Base-by-base conservation (phyloP, 2,113 vertebrate species). In the Chaenocephalus aceratus region DNA sequence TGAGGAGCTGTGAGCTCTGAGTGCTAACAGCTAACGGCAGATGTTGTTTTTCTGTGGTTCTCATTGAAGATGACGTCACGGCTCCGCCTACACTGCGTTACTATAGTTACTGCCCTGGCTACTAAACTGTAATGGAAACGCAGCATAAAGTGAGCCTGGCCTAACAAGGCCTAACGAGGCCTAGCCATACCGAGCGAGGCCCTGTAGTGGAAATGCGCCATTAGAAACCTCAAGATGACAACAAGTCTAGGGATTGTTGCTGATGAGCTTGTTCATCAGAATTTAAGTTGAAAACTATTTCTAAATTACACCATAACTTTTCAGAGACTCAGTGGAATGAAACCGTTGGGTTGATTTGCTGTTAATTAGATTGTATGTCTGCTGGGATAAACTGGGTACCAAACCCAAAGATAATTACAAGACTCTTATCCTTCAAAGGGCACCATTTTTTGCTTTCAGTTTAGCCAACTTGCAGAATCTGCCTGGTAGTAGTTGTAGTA, bases 221-320 rank as follows among this genome's bases (percentile, higher is more conserved):
- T 21, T 21, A 30, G 26, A 30, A 3, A 30, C 3, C 26, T 30
- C 26, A 2, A 11, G 15, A 52, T 52, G 48, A 52, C 2, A 8
- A 10, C 10, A 61, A 6, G 9, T 5, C 16, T 63, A 11, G 61
- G 21, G 11, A 14, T 41, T 46, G 5, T 21, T 14, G 6, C 36
- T 14, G n/a, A 12, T 67, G 21, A 65, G 45, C 15, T 26, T 46
- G 59, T 61, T 61, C 5, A 41, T 61, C 59, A 61, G 59, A 61
- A 11, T 34, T 12, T 10, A 23, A 63, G 11, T 46, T 18, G n/a
- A 46, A 7, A 30, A 4, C 23, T 49, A 5, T 65, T 48, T 48
- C 23, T 30, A 66, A 30, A 30, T 16, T 4, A 23, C 7, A 10
- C 21, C 7, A 10, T 26, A 26, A 46, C 18, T 46, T 63, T 63